Base-by-base conservation (phyloP, 2,888 invertebrate genomes). In the Tribolium freemani region DNA sequence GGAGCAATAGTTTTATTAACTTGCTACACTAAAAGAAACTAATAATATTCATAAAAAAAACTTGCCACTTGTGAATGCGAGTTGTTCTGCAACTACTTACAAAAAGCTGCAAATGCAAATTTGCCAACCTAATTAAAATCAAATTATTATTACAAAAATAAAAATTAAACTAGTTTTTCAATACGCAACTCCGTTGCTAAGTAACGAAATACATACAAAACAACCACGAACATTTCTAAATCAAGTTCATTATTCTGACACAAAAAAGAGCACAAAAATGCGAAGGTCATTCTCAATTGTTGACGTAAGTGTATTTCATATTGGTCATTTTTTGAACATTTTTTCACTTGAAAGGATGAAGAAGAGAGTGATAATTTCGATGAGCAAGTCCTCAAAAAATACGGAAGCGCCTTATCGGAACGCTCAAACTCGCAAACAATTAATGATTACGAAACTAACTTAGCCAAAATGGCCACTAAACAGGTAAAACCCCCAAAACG, bases 281-380 rank as follows among this genome's bases (percentile, higher is more conserved):
- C 78, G 77, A 60, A 70, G 77, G 50, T 79, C 79, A 10, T 79
- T 79, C 70, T 79, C 79, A 1, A 77, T 79, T 48, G 76, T 78
- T 38, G 71, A 76, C 21, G 77, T 77, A 75, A 73, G 61, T 72
- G 20, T 38, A 11, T 10, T 6, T 16, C 16, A n/a, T n/a, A n/a
- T n/a, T n/a, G n/a, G n/a, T n/a, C n/a, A n/a, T n/a, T n/a, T n/a
- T n/a, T n/a, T n/a, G n/a, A n/a, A n/a, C 5, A n/a, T 21, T 21
- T 58, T n/a, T 45, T 45, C 11, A 11, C 11, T 45, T 45, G 45
- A 45, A 45, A 45, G 45, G 45, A 45, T 5, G 45, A 45, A 45
- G 45, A 45, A 45, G 11, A 45, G 26, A 26, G 26, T 8, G 71
- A 69, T 5, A 38, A 8, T 38, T 38, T 38, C 13, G 69, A 70